Base-by-base conservation (phyloP, 2,888 invertebrate genomes). In the Platycheirus albimanus region DNA sequence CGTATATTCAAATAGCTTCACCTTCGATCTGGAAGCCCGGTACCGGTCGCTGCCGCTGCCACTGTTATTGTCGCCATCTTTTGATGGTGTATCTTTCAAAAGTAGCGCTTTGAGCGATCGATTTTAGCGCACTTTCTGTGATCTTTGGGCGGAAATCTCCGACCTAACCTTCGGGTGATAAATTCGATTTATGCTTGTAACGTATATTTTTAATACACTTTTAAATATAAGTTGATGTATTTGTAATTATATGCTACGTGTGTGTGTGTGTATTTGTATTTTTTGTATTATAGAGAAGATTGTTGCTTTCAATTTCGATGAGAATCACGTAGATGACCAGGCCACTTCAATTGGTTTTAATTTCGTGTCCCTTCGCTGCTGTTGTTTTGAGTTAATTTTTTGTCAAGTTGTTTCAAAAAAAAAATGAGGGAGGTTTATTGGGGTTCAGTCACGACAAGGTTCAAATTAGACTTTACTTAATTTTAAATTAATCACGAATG, bases 101-200 rank as follows among this genome's bases (percentile, higher is more conserved):
- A 28, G 20, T 51, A 38, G 52, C 28, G 58, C 64, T 30, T 6
- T 20, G 11, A 58, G 28, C 43, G 17, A 51, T 45, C 72, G 45
- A 20, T n/a, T 38, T 61, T 61, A n/a, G 30, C 30, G 72, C 78
- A 61, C 56, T 64, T 63, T 64, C 49, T 78, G 69, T 69, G 83
- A 83, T 78, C 83, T 83, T 47, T 58, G 78, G 52, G 83, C 83
- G 83, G 83, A 83, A 83, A 83, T 83, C 83, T 78, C 67, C 69
- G 69, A 63, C 74, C 49, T 74, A 83, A 83, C 83, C 78, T 78
- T 83, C 58, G 72, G 30, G 56, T 78, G 78, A 72, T 47, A 64
- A 69, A 78, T 78, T 83, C 83, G 78, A 78, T 83, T 83, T 83
- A 74, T 72, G 38, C 13, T 63, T 64, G 67, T 76, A 77, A 83